These are phyloP conservation scores for Dasyurus viverrinus DNA, from an alignment of 2,113 vertebrate species.

Conservation along the genomic window DNA sequence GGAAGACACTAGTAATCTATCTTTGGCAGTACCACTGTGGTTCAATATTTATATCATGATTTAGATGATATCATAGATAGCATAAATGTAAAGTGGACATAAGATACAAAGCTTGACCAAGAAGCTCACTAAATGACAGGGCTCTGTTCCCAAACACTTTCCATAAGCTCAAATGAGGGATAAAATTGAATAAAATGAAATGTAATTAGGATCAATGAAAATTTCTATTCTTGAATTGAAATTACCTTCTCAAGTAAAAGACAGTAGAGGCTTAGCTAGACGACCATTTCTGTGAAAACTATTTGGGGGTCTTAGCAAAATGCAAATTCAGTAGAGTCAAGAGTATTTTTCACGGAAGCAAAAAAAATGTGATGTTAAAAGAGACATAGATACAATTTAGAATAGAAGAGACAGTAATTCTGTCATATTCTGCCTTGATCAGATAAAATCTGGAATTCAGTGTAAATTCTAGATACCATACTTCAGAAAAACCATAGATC, in stretches of 20 bases:
- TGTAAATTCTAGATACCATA: neutral
- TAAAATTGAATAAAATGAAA: neutral
- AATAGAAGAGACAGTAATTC: neutral
- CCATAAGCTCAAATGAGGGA: neutral
- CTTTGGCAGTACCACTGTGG: neutral
- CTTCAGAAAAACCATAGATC: neutral
- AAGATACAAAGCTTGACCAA: neutral
- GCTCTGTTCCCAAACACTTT: neutral
- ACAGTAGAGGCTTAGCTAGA: neutral
- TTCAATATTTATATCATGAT: neutral
- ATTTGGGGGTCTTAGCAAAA: neutral
- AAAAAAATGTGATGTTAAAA: neutral
- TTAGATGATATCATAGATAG: neutral
- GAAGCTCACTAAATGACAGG: neutral
- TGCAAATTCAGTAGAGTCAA: neutral
- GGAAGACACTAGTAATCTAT: neutral
- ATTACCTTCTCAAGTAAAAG: neutral
- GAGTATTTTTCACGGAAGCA: neutral
- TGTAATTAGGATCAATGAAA: neutral
- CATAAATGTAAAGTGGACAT: neutral
- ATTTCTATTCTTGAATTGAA: neutral
- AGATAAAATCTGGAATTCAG: neutral
- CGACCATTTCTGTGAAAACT: neutral
- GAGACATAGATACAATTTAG: neutral
- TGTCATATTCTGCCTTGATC: neutral